Evolutionary conservation across 2,888 invertebrate genomes (phyloP).

Genomic region (Octonoba sinensis): DNA sequence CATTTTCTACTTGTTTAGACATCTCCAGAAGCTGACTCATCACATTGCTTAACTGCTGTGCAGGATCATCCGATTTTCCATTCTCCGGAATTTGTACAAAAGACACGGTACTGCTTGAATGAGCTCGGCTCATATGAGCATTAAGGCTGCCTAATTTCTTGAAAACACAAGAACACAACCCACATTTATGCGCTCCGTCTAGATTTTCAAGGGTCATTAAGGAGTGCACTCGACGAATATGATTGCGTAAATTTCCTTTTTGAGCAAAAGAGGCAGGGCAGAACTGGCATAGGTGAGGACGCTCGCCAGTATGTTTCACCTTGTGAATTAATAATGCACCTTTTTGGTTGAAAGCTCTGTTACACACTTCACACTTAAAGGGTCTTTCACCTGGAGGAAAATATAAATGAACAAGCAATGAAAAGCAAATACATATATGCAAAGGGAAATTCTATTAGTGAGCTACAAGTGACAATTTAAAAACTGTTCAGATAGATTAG

Average conservation of each 20-base stretch:
- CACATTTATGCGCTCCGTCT: conserved; percentile 76
- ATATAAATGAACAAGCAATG: neutral
- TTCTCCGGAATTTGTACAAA: neutral
- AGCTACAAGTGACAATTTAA: no score
- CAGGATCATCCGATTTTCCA: neutral
- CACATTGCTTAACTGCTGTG: conserved; percentile 66
- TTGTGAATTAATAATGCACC: conserved; percentile 72
- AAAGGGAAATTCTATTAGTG: no score
- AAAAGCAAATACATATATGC: no score
- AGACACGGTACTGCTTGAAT: conserved; percentile 30
- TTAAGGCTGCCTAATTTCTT: conserved; percentile 78
- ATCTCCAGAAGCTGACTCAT: conserved; percentile 68
- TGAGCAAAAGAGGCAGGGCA: conserved; percentile 73
- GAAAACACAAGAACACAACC: conserved; percentile 79
- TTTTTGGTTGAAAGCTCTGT: conserved; percentile 73
- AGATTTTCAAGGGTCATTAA: conserved; percentile 70
- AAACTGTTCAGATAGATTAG: no score
- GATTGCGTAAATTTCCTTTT: conserved; percentile 78
- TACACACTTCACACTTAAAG: conserved; percentile 71
- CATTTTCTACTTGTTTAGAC: conserved; percentile 65
- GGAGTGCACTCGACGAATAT: conserved; percentile 73
- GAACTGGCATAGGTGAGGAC: conserved; percentile 71
- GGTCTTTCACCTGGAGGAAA: conserved; percentile 71
- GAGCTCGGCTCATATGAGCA: conserved; percentile 75
- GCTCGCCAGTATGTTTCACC: conserved; percentile 74